Evolutionary conservation across 1,140 invertebrate species (phyloP).

Genomic region (Papilio polytes): DNA sequence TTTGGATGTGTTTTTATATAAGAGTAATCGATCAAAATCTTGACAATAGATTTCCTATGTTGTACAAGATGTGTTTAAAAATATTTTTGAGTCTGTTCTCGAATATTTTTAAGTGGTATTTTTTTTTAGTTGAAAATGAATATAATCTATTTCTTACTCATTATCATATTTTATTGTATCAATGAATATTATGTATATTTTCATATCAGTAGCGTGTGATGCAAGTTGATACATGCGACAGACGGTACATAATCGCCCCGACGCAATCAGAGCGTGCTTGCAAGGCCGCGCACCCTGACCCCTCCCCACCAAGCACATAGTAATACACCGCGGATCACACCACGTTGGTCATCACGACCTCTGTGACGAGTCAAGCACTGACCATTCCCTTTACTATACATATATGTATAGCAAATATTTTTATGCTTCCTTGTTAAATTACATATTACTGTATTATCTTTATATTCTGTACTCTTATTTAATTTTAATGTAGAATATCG

Average conservation of each 20-base stretch:
- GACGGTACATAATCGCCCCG: neutral
- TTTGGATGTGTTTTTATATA: slow-evolving; percentile 6
- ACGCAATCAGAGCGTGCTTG: slow-evolving; percentile 27
- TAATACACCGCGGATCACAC: neutral
- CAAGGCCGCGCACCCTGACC: slow-evolving; percentile 32
- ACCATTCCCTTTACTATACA: neutral
- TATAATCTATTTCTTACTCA: neutral
- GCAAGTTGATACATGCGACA: slow-evolving; percentile 21
- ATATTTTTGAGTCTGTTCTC: neutral
- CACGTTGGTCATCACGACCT: neutral
- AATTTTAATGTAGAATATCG: neutral
- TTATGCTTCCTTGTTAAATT: too few relatives aligned
- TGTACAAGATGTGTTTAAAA: slow-evolving; percentile 1
- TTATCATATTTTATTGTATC: neutral
- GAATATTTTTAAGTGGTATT: neutral
- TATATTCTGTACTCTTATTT: too few relatives aligned
- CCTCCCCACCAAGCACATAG: neutral
- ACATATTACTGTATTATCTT: too few relatives aligned
- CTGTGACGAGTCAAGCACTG: neutral
- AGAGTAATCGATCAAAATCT: slow-evolving; percentile 22
- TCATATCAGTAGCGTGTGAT: neutral
- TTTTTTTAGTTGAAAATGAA: neutral
- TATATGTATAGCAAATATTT: too few relatives aligned
- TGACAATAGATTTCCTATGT: neutral
- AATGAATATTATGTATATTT: neutral